phyloP scores from a whole-genome alignment of 2,888 invertebrate genomes.

The Isoperla grammatica region DNA sequence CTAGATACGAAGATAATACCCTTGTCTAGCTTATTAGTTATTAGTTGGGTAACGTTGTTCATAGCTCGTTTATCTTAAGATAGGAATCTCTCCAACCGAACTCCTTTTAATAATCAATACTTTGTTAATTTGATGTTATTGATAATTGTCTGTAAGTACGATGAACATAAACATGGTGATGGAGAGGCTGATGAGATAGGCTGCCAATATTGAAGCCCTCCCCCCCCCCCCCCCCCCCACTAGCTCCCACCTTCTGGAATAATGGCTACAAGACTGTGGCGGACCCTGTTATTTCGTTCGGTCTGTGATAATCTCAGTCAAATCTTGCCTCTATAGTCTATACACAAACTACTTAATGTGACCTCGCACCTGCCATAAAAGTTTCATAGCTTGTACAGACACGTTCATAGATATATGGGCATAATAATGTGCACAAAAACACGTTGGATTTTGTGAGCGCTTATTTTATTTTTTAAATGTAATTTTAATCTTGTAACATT shows the following conservation, averaged over 20 bases:
- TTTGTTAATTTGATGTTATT: conserved; percentile 3
- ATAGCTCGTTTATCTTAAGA: background rate
- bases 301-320: no score
- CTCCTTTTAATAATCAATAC: conserved; percentile 11
- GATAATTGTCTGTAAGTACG: conserved; percentile 12
- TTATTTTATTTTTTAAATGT: no score
- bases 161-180: conserved; percentile 9
- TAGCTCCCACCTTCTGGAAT: no score
- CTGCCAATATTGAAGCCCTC: no score
- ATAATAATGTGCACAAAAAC: no score
- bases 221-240: no score
- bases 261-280: no score
- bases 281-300: no score
- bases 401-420: background rate
- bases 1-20: conserved; percentile 1
- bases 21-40: background rate
- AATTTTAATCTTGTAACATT: no score
- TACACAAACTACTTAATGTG: conserved; percentile 1
- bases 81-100: background rate
- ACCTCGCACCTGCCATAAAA: conserved; percentile 17
- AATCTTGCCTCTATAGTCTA: no score
- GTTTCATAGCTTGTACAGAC: background rate
- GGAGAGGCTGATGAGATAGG: no score
- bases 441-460: no score
- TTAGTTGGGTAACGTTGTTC: conserved; percentile 1